Conservation (phyloP, 30 jellyfish, hydroid and myxozoan species). For the Nemopilema nomurai region DNA sequence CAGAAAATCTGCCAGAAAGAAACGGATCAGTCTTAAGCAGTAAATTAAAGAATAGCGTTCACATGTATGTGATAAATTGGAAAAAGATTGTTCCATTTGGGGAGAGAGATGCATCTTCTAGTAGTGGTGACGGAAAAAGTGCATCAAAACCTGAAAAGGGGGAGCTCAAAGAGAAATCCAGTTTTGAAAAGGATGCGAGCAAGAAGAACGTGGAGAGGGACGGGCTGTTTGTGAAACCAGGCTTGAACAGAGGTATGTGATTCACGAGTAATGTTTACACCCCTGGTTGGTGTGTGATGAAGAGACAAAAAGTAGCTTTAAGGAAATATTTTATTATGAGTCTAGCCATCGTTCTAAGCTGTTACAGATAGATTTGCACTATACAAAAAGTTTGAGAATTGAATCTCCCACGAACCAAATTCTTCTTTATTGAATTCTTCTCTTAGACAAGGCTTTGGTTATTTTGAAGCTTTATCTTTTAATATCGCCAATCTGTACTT, state of each 20-base stretch:
- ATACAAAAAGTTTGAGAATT: too few relatives aligned
- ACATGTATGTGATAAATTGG: conserved; percentile 3
- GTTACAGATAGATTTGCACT: too few relatives aligned
- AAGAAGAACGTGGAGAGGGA: conserved; percentile 40
- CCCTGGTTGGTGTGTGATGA: too few relatives aligned
- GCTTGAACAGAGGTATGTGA: conserved; percentile 51
- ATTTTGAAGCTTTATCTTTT: too few relatives aligned
- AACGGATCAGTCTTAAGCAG: not conserved
- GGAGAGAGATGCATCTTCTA: not conserved
- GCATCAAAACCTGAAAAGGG: not conserved
- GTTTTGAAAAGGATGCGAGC: conserved; percentile 15
- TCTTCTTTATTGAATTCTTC: too few relatives aligned
- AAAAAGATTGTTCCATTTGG: not conserved
- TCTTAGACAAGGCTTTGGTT: too few relatives aligned
- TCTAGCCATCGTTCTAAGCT: too few relatives aligned
- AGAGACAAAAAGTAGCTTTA: too few relatives aligned
- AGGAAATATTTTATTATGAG: too few relatives aligned
- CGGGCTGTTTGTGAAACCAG: conserved; percentile 59
- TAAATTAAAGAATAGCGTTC: not conserved
- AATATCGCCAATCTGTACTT: too few relatives aligned
- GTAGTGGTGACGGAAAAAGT: not conserved
- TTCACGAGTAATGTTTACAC: too few relatives aligned
- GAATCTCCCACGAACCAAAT: too few relatives aligned
- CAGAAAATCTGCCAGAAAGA: not conserved
- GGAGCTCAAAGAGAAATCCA: not conserved